Evolutionary conservation across 2,888 invertebrate species (phyloP).

Genomic region (Drosophila villosipedis): DNA sequence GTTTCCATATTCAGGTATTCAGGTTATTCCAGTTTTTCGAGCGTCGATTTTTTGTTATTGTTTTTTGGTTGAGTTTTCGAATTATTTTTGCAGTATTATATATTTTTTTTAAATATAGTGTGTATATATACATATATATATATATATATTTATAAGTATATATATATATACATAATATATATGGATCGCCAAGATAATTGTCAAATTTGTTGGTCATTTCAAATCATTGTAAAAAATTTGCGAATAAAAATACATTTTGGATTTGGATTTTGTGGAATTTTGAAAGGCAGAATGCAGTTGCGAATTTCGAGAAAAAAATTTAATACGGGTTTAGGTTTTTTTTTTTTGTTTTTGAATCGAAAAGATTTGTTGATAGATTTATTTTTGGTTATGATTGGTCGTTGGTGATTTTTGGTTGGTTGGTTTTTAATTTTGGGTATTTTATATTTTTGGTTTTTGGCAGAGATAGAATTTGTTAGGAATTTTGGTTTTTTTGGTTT

Average conservation of each 20-base stretch:
- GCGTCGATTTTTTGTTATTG: constrained; percentile 37
- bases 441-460: constrained; percentile 52
- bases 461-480: constrained; percentile 59
- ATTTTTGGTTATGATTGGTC: constrained; percentile 53
- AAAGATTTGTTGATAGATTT: constrained; percentile 58
- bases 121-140: constrained; percentile 33
- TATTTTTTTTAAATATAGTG: constrained; percentile 54
- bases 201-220: constrained; percentile 69
- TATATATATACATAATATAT: constrained; percentile 77
- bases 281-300: constrained; percentile 58
- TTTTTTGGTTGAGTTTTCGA: constrained; percentile 61
- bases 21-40: constrained; percentile 47
- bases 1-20: constrained; percentile 48
- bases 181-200: constrained; percentile 83
- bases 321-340: constrained; percentile 41
- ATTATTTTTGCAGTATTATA: constrained; percentile 55
- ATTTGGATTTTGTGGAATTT: constrained; percentile 47
- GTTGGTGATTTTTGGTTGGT: constrained; percentile 56
- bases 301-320: constrained; percentile 56
- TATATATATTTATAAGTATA: constrained; percentile 62
- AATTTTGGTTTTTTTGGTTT: constrained; percentile 63
- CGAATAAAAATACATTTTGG: constrained; percentile 53
- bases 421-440: constrained; percentile 58
- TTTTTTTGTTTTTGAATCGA: constrained; percentile 61
- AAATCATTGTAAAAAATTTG: constrained; percentile 44